phyloP scores from a whole-genome alignment of 2,113 vertebrate species.

The Enhydra lutris region DNA sequence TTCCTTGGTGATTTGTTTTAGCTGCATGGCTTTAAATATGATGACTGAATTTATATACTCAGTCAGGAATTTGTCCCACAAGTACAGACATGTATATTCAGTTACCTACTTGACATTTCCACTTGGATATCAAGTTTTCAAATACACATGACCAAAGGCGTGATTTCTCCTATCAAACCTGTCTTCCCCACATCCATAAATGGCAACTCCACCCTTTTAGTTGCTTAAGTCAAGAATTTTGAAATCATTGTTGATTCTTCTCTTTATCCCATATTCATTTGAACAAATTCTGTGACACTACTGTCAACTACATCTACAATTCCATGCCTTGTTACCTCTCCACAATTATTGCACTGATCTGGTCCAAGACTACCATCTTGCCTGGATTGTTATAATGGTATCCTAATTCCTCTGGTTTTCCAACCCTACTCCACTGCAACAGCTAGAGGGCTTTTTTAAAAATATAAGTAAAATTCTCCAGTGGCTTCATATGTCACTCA shows the following conservation, averaged over 20 bases:
- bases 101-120: background rate
- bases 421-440: fast-evolving
- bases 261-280: background rate
- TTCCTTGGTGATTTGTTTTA: background rate
- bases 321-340: background rate
- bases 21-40: background rate
- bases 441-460: background rate
- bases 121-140: background rate
- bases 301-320: background rate
- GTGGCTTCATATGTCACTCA: background rate
- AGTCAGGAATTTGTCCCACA: background rate
- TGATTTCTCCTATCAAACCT: background rate
- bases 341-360: background rate
- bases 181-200: background rate
- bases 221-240: background rate
- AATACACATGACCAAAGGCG: background rate
- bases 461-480: background rate
- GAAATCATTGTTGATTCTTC: background rate
- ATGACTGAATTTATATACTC: background rate
- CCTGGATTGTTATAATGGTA: background rate
- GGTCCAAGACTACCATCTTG: background rate
- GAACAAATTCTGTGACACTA: background rate
- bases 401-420: background rate
- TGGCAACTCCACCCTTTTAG: background rate
- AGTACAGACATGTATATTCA: background rate